A percentile compares a stretch with the other conserved stretches of the same genome.
Conservation (phyloP, 2,113 vertebrate species). For the Lagenorhynchus albirostris region DNA sequence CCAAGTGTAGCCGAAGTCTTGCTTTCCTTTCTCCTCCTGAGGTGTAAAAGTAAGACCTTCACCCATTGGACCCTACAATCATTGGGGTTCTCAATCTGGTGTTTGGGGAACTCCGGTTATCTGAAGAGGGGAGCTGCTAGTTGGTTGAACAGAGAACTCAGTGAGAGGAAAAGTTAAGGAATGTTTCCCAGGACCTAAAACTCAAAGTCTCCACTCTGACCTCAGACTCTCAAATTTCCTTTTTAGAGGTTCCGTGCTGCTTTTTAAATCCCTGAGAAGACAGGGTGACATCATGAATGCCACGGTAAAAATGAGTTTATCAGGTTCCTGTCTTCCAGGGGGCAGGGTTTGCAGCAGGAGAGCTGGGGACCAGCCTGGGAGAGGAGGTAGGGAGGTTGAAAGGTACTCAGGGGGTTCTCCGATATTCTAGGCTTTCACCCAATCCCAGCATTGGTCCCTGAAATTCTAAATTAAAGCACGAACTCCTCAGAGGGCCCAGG, state of each 20-base stretch:
- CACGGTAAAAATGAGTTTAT: not conserved
- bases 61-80: no score
- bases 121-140: not conserved
- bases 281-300: not conserved
- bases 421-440: not conserved
- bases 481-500: not conserved
- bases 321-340: not conserved
- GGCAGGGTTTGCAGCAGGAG: not conserved
- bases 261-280: not conserved
- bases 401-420: no score
- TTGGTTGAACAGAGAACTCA: not conserved
- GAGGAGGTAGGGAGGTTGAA: not conserved
- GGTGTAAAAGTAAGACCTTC: not conserved
- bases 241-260: not conserved
- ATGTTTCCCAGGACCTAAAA: not conserved
- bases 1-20: not conserved
- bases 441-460: not conserved
- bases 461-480: not conserved
- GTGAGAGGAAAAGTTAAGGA: not conserved
- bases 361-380: not conserved
- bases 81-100: not conserved
- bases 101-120: not conserved
- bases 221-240: not conserved
- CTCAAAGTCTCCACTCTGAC: not conserved
- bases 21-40: not conserved